Percentiles rank a stretch among this genome's conserved stretches.
These are phyloP conservation scores for Brachypteracias leptosomus DNA, from an alignment of 2,113 vertebrate species.

Conservation along the genomic window DNA sequence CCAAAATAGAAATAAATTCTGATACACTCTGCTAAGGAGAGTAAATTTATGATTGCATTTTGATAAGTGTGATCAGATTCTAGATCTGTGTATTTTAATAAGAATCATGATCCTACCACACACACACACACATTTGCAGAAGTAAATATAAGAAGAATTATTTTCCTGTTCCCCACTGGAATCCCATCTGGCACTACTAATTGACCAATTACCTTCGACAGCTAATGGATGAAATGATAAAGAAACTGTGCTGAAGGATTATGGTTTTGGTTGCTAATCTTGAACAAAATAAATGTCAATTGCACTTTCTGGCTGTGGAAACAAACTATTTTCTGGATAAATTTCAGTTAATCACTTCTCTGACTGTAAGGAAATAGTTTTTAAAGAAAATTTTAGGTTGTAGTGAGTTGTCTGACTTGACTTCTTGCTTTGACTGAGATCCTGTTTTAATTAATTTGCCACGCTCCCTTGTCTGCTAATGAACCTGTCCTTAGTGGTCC, in stretches of 20 bases:
- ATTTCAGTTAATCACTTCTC: neutral
- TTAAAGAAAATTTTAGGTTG: neutral
- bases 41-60: neutral
- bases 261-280: neutral
- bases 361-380: neutral
- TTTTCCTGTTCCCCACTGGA: slow-evolving; percentile 1
- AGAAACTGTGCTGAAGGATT: neutral
- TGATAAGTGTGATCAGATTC: neutral
- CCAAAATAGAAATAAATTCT: neutral
- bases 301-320: neutral
- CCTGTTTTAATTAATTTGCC: neutral
- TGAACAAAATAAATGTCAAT: neutral
- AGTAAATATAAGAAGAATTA: neutral
- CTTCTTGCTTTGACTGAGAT: neutral
- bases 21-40: neutral
- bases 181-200: slow-evolving; percentile 38
- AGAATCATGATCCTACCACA: neutral
- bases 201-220: neutral
- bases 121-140: neutral
- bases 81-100: neutral
- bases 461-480: neutral
- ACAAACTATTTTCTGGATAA: neutral
- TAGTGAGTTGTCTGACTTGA: neutral
- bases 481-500: neutral
- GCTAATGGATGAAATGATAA: neutral